Base-by-base conservation (phyloP, 2,888 invertebrate species). In the Ophion costatus region DNA sequence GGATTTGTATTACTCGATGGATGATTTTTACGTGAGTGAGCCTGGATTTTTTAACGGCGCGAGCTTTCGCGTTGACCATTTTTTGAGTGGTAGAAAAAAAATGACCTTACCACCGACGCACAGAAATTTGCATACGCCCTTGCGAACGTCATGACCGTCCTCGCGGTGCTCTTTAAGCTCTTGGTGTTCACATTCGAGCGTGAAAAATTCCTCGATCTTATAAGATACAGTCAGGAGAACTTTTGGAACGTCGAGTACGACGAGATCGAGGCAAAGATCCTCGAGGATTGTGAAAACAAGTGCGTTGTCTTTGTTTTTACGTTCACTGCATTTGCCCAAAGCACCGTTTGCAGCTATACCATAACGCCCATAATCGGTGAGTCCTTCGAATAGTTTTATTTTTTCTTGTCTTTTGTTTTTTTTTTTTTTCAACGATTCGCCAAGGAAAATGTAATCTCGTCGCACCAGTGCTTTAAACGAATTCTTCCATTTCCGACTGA, bases 11-110 rank as follows among this genome's bases (percentile, higher is more conserved):
- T 80, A 87, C 22, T 85, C 74, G 5, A 84, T 73, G 79, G 80
- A 80, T 38, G 81, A 89, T 71, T 80, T 89, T 51, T 74, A 77
- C 29, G 89, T 89, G 56, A 89, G 89, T 86, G 61, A 17, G 3
- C 6, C 3, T 5, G 51, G 24, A 45, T 69, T 7, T 57, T 57
- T 20, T 10, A 5, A 9, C 11, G 4, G 1, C n/a, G n/a, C 10
- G 29, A 59, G 42, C 10, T 70, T 57, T 4, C 20, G 67, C 45
- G 2, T 81, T 33, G 29, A 42, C 29, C 70, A 51, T 38, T 74
- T 38, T 74, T 11, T 9, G 45, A 45, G 2, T 10, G 1, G 14
- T 14, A 14, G 1, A 45, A 45, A 1, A 45, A 11, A 45, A 45
- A 45, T 10, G 1, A 45, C 14, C 2, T 45, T 45, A 11, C 4